A percentile compares a stretch with the other conserved stretches of the same genome.
Evolutionary conservation across 2,888 invertebrate species (phyloP).

Genomic region (Chymomyza fuscimana): DNA sequence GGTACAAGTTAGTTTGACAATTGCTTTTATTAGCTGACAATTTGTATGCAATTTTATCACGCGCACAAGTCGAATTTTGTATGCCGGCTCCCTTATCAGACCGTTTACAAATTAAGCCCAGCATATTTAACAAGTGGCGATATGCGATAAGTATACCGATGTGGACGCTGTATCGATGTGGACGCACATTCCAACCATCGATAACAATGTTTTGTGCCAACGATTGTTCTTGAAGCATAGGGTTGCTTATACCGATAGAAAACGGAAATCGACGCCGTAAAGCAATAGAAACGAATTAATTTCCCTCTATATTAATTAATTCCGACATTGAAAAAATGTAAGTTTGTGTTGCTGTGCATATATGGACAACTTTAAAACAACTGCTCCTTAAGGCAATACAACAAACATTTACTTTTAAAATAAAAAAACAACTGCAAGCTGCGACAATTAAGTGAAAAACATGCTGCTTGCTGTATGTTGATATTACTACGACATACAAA

Average conservation of each 20-base stretch:
- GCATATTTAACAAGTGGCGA: not conserved
- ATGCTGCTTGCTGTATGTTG: not conserved
- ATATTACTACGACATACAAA: not conserved
- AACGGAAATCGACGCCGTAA: slow-evolving; percentile 1
- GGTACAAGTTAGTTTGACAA: too few species aligned
- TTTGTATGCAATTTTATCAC: too few species aligned
- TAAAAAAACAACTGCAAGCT: not conserved
- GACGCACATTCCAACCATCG: not conserved
- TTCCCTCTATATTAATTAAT: not conserved
- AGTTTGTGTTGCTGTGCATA: not conserved
- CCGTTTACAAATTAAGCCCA: too few species aligned
- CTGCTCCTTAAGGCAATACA: not conserved
- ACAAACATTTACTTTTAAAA: not conserved
- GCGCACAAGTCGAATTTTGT: too few species aligned
- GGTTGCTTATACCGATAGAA: not conserved
- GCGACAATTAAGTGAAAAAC: not conserved
- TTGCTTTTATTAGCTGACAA: too few species aligned
- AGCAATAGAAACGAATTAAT: slow-evolving; percentile 1
- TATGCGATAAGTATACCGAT: not conserved
- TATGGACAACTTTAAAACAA: not conserved
- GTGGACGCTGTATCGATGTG: too few species aligned
- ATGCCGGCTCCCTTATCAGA: too few species aligned
- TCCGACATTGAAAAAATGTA: not conserved
- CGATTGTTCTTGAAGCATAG: not conserved
- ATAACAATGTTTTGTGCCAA: not conserved